A percentile compares a stretch with the other conserved stretches of the same genome.
Conservation (phyloP, 1,140 invertebrate species). For the Orussus abietinus region DNA sequence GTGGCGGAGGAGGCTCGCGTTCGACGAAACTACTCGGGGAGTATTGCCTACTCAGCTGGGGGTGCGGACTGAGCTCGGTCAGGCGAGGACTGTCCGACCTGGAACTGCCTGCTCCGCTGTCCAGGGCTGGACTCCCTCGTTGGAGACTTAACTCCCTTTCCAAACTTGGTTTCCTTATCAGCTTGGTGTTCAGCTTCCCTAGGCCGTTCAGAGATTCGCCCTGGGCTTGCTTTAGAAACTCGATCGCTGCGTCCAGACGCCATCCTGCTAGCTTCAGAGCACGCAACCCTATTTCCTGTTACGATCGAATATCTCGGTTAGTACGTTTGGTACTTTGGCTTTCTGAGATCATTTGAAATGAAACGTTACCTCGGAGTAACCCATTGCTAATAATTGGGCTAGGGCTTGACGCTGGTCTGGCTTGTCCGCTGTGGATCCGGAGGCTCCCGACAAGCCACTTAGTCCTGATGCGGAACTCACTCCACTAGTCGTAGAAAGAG, state of each 20-base stretch:
- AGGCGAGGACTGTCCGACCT: constrained; percentile 81
- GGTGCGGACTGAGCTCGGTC: constrained; percentile 53
- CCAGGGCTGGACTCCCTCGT: constrained; percentile 78
- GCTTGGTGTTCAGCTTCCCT: constrained; percentile 64
- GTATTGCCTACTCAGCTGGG: constrained; percentile 54
- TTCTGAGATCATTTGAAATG: constrained; percentile 11
- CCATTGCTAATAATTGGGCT: constrained; percentile 60
- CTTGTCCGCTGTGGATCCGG: constrained; percentile 46
- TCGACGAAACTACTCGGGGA: constrained; percentile 53
- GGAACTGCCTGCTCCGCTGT: constrained; percentile 82
- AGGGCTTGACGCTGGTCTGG: constrained; percentile 56
- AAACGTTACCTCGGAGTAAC: constrained; percentile 62
- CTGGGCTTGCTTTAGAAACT: constrained; percentile 65
- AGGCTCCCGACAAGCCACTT: constrained; percentile 58
- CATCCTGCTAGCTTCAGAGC: constrained; percentile 67
- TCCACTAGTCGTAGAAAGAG: constrained; percentile 63
- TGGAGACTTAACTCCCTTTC: constrained; percentile 73
- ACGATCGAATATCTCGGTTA: constrained; percentile 7
- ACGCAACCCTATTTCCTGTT: constrained; percentile 63
- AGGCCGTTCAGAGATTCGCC: constrained; percentile 59
- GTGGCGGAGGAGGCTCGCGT: constrained; percentile 68
- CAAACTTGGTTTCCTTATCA: constrained; percentile 81
- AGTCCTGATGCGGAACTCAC: constrained; percentile 64
- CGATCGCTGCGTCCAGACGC: constrained; percentile 66
- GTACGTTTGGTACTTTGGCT: constrained; percentile 7